Evolutionary conservation across 2,113 vertebrate genomes (phyloP).

Genomic region (Phaetusa simplex): DNA sequence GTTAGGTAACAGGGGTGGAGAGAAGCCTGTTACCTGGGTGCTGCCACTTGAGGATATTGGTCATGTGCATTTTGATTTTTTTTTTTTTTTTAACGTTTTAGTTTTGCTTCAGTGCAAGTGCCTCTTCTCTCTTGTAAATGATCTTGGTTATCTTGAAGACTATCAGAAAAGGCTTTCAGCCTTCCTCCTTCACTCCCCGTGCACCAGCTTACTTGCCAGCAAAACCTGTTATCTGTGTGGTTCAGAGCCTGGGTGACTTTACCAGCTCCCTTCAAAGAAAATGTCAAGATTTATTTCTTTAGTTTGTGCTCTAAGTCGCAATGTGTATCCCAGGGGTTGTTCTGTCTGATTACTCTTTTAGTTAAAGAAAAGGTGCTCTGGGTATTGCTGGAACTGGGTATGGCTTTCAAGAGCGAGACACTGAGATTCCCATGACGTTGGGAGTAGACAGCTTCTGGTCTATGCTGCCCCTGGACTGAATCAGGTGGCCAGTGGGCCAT

Average conservation of each 20-base stretch:
- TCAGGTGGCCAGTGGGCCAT: background rate
- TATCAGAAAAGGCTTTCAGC: background rate
- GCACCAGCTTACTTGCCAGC: background rate
- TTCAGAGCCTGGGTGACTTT: background rate
- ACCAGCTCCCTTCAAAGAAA: background rate
- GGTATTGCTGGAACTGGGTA: background rate
- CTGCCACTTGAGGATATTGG: background rate
- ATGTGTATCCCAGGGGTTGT: background rate
- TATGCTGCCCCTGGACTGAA: background rate
- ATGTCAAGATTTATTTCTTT: background rate
- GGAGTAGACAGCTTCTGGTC: background rate
- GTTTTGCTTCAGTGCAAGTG: background rate
- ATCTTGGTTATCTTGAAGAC: background rate
- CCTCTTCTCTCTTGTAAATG: background rate
- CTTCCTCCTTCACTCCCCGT: background rate
- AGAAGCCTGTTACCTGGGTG: background rate
- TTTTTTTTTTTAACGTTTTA: background rate
- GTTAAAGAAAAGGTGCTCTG: background rate
- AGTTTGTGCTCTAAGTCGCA: background rate
- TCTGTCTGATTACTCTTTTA: background rate
- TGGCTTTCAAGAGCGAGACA: background rate
- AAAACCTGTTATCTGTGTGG: background rate
- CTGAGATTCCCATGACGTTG: rapidly evolving
- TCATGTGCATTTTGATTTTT: rapidly evolving
- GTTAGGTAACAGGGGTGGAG: background rate